phyloP scores from a whole-genome alignment of 2,888 invertebrate genomes.

The Platycheirus rosarum region DNA sequence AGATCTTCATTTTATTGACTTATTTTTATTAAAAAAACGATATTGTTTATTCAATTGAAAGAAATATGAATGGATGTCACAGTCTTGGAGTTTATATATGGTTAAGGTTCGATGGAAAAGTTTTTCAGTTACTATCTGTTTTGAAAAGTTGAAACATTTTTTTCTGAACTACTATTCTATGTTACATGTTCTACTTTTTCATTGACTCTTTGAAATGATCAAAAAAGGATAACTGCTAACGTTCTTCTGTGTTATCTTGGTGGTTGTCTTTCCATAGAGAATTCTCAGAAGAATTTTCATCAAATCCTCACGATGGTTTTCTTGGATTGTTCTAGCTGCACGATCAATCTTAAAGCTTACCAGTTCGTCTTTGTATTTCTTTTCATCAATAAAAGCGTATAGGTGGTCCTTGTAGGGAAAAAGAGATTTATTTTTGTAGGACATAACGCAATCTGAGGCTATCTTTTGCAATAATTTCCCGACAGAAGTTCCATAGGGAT shows the following conservation, averaged over 20 bases:
- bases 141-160: no score
- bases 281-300: slow-evolving; percentile 91
- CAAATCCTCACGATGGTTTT: slow-evolving; percentile 89
- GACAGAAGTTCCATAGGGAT: slow-evolving; percentile 91
- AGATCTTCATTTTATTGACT: no score
- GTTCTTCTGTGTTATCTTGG: slow-evolving; percentile 87
- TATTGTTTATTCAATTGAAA: no score
- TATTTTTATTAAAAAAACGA: no score
- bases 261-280: slow-evolving; percentile 93
- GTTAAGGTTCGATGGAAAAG: no score
- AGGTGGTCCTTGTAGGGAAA: slow-evolving; percentile 91
- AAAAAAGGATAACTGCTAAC: no score
- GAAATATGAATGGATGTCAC: no score
- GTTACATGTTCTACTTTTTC: no score
- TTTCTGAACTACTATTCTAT: no score
- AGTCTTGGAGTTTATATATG: no score
- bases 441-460: slow-evolving; percentile 92
- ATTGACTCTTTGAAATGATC: no score
- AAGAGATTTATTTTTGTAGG: slow-evolving; percentile 92
- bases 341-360: slow-evolving; percentile 90
- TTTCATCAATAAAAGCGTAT: slow-evolving; percentile 91
- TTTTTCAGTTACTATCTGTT: no score
- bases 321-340: slow-evolving; percentile 86
- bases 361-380: slow-evolving; percentile 93
- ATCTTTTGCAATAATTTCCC: slow-evolving; percentile 93